Percentiles rank a stretch among this genome's conserved stretches.
Conservation (phyloP, 2,888 invertebrate genomes). For the Acanthococcus lagerstroemiae region DNA sequence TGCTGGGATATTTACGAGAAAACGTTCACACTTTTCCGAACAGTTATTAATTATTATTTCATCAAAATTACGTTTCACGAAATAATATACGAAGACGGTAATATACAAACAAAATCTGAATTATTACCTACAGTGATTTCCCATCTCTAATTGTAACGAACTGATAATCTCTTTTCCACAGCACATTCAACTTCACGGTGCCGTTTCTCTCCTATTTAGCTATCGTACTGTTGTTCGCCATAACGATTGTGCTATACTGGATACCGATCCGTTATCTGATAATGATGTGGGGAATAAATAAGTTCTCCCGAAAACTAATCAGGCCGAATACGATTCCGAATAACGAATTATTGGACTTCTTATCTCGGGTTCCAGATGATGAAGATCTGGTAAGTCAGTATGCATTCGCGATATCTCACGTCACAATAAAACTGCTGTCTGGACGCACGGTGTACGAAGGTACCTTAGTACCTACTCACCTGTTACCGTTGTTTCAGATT, state of each 20-base stretch:
- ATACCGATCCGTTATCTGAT: constrained; percentile 82
- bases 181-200: constrained; percentile 92
- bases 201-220: constrained; percentile 92
- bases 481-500: no score
- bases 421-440: constrained; percentile 19
- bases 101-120: no score
- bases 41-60: no score
- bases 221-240: constrained; percentile 62
- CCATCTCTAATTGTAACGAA: no score
- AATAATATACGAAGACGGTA: no score
- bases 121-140: no score
- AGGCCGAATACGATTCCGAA: constrained; percentile 91
- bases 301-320: constrained; percentile 85
- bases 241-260: constrained; percentile 69
- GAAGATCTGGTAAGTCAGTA: constrained; percentile 68
- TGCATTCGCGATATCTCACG: constrained; percentile 16
- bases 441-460: constrained; percentile 16
- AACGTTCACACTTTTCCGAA: no score
- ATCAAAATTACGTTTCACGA: no score
- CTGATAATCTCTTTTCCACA: no score
- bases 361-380: constrained; percentile 90
- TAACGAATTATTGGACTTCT: constrained; percentile 88
- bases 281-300: constrained; percentile 90
- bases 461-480: neutral
- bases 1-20: no score